Percentiles rank a stretch among this genome's conserved stretches.
These are phyloP conservation scores for Leptosomus discolor DNA, from an alignment of 2,113 vertebrate genomes.

Conservation along the genomic window DNA sequence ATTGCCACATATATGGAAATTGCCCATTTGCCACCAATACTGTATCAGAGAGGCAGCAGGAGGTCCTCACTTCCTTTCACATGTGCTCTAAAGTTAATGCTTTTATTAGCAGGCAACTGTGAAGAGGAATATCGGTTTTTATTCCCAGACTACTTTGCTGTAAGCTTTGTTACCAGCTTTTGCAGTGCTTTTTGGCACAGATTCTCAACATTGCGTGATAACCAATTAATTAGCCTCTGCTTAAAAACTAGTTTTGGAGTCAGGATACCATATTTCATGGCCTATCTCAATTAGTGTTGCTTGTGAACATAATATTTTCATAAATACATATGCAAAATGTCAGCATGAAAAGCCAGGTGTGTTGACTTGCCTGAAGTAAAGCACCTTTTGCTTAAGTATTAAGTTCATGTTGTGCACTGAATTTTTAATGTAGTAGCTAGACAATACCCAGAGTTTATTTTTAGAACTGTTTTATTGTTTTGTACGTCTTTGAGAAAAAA, in stretches of 20 bases:
- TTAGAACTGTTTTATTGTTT: neutral
- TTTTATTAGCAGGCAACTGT: constrained; percentile 25
- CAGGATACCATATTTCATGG: neutral
- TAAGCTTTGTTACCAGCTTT: constrained; percentile 26
- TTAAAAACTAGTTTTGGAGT: neutral
- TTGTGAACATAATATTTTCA: neutral
- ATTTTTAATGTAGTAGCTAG: neutral
- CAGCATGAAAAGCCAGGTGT: neutral
- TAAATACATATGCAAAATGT: neutral
- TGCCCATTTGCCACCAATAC: constrained; percentile 17
- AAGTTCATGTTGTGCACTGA: neutral
- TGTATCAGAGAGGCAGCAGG: constrained; percentile 29
- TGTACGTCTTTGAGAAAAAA: neutral
- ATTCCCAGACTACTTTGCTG: constrained; percentile 8
- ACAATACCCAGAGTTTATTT: neutral
- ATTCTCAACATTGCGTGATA: neutral
- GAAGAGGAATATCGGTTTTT: constrained; percentile 21
- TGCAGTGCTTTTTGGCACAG: neutral
- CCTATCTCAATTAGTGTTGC: neutral
- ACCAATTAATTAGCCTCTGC: constrained; percentile 17
- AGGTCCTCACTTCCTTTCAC: constrained; percentile 6
- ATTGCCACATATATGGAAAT: constrained; percentile 25
- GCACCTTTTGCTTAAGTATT: neutral
- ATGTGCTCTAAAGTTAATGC: constrained; percentile 26
- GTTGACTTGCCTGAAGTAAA: neutral